A percentile compares a stretch with the other conserved stretches of the same genome.
Conservation (phyloP, 2,113 vertebrate genomes). For the rat (Rattus norvegicus) region GRCr8 NC_086020.1:248490001-248490500, state of each 20-base stretch:
- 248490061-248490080: slow-evolving; percentile 34
- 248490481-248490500: background rate
- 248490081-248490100: slow-evolving; percentile 53
- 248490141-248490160: background rate
- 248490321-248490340: background rate
- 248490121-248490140: background rate
- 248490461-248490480: background rate
- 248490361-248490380: background rate
- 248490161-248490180: background rate
- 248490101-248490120: slow-evolving; percentile 34
- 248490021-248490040: background rate
- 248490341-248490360: background rate
- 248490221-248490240: background rate
- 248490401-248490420: background rate
- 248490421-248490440: background rate
- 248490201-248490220: background rate
- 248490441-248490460: slow-evolving; percentile 18
- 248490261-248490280: background rate
- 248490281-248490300: background rate
- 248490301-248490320: background rate
- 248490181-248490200: background rate
- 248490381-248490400: background rate
- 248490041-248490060: slow-evolving; percentile 49
- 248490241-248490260: background rate
- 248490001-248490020: slow-evolving; percentile 31